phyloP scores from a whole-genome alignment of 2,888 invertebrate species.

The Encarsia formosa region DNA sequence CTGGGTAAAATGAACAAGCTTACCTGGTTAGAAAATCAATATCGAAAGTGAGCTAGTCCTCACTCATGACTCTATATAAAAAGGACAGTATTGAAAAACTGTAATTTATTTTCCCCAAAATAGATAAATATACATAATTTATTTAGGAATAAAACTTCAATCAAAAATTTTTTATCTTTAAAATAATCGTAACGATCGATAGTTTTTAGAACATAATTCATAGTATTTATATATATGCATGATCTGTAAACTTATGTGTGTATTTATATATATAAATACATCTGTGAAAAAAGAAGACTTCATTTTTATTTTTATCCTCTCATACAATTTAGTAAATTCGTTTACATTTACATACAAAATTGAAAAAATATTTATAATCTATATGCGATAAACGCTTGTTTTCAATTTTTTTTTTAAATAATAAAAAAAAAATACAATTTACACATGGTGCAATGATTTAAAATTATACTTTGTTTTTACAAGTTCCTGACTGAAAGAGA shows the following conservation, averaged over 20 bases:
- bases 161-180: conserved; percentile 29
- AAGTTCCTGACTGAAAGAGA: no score
- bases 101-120: conserved; percentile 48
- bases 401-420: no score
- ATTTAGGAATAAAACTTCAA: conserved; percentile 37
- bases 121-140: conserved; percentile 35
- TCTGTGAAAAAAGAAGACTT: conserved; percentile 37
- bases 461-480: no score
- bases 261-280: conserved; percentile 52
- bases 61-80: conserved; percentile 43
- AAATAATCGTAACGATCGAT: conserved; percentile 40
- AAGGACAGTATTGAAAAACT: conserved; percentile 48
- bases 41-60: conserved; percentile 38
- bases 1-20: conserved; percentile 14
- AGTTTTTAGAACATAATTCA: conserved; percentile 43
- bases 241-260: conserved; percentile 45
- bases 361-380: no score
- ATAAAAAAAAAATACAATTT: no score
- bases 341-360: no score
- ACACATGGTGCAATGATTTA: no score
- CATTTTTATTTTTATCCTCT: conserved; percentile 8
- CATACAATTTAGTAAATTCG: no score
- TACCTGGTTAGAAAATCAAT: conserved; percentile 5
- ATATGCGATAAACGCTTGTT: no score
- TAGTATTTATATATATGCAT: conserved; percentile 45